Conservation (phyloP, 1,140 invertebrate species). For the Stenopsyche tienmushanensis region DNA sequence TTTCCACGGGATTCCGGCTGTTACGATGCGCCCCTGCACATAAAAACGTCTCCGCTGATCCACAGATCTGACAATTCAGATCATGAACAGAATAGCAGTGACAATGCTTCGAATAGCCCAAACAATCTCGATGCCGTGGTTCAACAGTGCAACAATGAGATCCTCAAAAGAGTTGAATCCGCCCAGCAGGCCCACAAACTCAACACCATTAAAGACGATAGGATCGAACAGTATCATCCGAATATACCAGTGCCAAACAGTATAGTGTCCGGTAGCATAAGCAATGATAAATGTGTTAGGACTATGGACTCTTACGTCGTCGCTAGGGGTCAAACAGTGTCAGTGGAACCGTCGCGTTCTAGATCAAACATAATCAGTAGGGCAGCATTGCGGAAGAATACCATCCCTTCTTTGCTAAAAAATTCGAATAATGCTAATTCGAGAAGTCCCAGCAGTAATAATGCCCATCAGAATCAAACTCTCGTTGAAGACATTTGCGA, state of each 20-base stretch:
- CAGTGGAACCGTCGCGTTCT: slow-evolving; percentile 47
- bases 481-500: slow-evolving; percentile 64
- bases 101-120: slow-evolving; percentile 45
- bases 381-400: slow-evolving; percentile 35
- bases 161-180: slow-evolving; percentile 57
- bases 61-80: slow-evolving; percentile 55
- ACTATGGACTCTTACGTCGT: slow-evolving; percentile 52
- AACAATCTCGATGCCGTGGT: slow-evolving; percentile 59
- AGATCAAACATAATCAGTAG: slow-evolving; percentile 35
- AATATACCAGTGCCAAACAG: slow-evolving; percentile 49
- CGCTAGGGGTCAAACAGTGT: slow-evolving; percentile 50
- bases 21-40: slow-evolving; percentile 67
- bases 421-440: slow-evolving; percentile 45
- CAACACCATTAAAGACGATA: slow-evolving; percentile 50
- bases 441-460: slow-evolving; percentile 44
- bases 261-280: slow-evolving; percentile 42
- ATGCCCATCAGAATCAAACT: slow-evolving; percentile 45
- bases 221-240: slow-evolving; percentile 47
- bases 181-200: slow-evolving; percentile 46
- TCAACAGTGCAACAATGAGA: slow-evolving; percentile 60
- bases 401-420: slow-evolving; percentile 34
- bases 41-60: slow-evolving; percentile 54
- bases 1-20: slow-evolving; percentile 79
- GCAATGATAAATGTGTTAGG: slow-evolving; percentile 44
- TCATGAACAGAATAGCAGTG: slow-evolving; percentile 53